phyloP scores from a whole-genome alignment of 2,797 vertebrate species.

The Nothura maculosa region DNA sequence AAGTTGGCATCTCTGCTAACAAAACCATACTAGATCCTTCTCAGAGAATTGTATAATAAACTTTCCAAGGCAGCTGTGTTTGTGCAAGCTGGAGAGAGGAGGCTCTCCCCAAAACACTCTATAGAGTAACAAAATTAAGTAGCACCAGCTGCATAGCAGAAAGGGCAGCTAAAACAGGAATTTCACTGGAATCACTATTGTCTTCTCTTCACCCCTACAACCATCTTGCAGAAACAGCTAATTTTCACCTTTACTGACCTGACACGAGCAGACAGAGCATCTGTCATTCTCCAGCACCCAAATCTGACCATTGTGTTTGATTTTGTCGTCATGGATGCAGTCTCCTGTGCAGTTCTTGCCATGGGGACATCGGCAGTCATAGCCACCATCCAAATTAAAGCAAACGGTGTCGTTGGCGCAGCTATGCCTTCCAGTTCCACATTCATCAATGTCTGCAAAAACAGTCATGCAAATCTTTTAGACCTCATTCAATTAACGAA shows the following conservation, averaged over 20 bases:
- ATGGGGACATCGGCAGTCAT: slow-evolving; percentile 96
- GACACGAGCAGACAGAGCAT: slow-evolving; percentile 97
- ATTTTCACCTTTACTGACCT: slow-evolving; percentile 84
- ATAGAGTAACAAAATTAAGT: neutral
- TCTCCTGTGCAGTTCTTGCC: slow-evolving; percentile 98
- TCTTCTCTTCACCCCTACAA: neutral
- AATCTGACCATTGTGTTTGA: slow-evolving; percentile 97
- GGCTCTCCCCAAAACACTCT: neutral
- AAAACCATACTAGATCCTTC: neutral
- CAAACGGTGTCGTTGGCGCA: slow-evolving; percentile 97
- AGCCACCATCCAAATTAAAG: slow-evolving; percentile 98
- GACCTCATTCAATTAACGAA: slow-evolving; percentile 43
- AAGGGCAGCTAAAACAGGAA: neutral
- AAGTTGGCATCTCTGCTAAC: neutral
- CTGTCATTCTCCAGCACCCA: slow-evolving; percentile 97
- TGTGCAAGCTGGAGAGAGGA: neutral
- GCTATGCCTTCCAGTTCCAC: slow-evolving; percentile 93
- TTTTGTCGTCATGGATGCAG: slow-evolving; percentile 93
- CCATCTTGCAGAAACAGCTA: neutral
- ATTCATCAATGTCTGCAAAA: slow-evolving; percentile 95
- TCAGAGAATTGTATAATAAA: neutral
- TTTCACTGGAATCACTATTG: accelerated
- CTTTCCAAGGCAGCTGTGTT: neutral
- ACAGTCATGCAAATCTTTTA: slow-evolving; percentile 49
- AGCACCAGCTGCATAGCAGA: neutral